phyloP scores from a whole-genome alignment of 2,888 invertebrate genomes.

The Pycnomerus fuliginosus region DNA sequence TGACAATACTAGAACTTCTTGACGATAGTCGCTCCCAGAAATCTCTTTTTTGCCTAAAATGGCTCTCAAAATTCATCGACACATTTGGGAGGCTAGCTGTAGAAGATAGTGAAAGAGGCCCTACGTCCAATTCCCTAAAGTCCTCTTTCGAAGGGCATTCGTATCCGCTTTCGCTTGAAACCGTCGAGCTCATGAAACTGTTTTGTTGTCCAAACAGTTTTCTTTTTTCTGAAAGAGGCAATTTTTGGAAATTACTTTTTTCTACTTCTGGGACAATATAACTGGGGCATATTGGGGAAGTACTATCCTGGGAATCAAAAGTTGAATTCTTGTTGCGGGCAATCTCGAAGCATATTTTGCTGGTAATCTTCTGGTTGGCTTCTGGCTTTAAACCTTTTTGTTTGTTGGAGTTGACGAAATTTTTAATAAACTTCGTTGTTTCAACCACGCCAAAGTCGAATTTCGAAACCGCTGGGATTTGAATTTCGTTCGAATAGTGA shows the following conservation, averaged over 20 bases:
- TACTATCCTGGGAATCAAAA: conserved; percentile 13
- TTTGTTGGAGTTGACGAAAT: conserved; percentile 8
- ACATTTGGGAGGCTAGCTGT: conserved; percentile 34
- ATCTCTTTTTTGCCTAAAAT: conserved; percentile 29
- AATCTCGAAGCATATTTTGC: conserved; percentile 4
- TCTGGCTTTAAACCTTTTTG: conserved; percentile 1
- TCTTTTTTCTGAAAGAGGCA: conserved; percentile 31
- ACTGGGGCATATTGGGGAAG: conserved; percentile 42
- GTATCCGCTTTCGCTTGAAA: conserved; percentile 28
- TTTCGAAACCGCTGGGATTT: background rate
- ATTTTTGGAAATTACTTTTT: conserved; percentile 6
- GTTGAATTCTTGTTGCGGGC: conserved; percentile 5
- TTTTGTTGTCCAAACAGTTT: conserved; percentile 25
- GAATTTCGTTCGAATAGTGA: background rate
- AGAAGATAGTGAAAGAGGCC: conserved; percentile 19
- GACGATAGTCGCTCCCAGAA: conserved; percentile 39
- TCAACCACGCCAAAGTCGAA: conserved; percentile 4
- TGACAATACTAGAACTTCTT: conserved; percentile 24
- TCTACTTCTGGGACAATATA: conserved; percentile 43
- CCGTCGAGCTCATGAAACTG: conserved; percentile 24
- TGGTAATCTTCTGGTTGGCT: background rate
- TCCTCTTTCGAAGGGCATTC: conserved; percentile 11
- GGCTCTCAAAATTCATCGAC: conserved; percentile 13
- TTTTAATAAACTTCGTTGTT: conserved; percentile 8
- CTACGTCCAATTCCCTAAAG: conserved; percentile 5